phyloP scores from a whole-genome alignment of 2,113 vertebrate genomes.

The Microcebus tavaratra region DNA sequence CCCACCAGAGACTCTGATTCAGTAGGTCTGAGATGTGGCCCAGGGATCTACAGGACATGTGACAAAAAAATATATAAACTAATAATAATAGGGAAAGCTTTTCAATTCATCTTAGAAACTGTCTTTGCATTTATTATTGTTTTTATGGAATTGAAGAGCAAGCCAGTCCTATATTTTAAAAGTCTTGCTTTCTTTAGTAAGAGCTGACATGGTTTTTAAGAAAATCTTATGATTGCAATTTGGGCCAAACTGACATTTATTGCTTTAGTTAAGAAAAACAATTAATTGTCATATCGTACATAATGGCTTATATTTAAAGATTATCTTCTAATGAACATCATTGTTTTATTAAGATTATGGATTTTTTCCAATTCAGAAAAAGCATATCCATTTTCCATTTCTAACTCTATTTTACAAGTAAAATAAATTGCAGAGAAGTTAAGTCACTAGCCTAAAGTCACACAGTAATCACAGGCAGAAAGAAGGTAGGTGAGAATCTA shows the following conservation, averaged over 20 bases:
- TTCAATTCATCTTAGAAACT: background rate
- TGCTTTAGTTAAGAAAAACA: background rate
- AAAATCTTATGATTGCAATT: background rate
- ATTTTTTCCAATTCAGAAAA: background rate
- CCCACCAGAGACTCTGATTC: background rate
- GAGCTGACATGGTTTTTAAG: background rate
- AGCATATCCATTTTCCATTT: background rate
- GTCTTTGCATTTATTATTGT: background rate
- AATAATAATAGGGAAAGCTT: conserved; percentile 17
- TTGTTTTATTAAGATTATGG: background rate
- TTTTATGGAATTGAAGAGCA: conserved; percentile 20
- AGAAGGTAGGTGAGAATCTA: background rate
- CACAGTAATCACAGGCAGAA: background rate
- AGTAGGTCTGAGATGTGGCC: background rate
- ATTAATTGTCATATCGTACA: background rate
- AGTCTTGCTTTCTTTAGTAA: conserved; percentile 10
- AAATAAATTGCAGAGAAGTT: background rate
- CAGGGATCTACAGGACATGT: background rate
- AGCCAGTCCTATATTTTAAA: background rate
- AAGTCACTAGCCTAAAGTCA: background rate
- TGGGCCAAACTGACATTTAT: background rate
- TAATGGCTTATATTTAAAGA: conserved; percentile 28
- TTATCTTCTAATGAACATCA: background rate
- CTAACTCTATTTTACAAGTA: conserved; percentile 33
- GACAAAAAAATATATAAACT: background rate